Evolutionary conservation across 2,888 invertebrate genomes (phyloP), one percentile per base, ranked within the genome.

Genomic region (Achlya flavicornis): DNA sequence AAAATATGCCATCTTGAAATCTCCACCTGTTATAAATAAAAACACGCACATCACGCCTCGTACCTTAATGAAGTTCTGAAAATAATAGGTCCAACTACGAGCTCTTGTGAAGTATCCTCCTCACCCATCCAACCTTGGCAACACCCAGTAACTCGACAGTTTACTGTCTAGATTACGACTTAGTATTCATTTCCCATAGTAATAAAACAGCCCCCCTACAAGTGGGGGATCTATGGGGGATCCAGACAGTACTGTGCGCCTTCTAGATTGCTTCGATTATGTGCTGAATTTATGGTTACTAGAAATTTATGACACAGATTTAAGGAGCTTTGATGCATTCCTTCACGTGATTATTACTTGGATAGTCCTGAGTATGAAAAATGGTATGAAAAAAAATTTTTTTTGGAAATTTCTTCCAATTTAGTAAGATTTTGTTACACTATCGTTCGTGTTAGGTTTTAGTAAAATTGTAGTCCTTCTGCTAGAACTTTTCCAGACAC

Each of bases 241-340:
- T 53, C 19, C 53, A 53, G 16, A 53, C 19, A 10, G 53, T 19
- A 19, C 53, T 41, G 12, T 12, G 41, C 41, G 41, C 41, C n/a
- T 53, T 53, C 53, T 53, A 53, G 19, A 53, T 53, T 53, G 53
- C 53, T 53, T 53, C 53, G 53, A 53, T 19, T 53, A 53, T 53
- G 53, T 19, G 19, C 19, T 10, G 53, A 19, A 53, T 53, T 53
- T 53, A 53, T 53, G 19, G 53, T 41, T 12, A 19, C 53, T 53
- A 53, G 16, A 53, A 26, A 19, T 53, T 53, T 53, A 53, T 53
- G 19, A 19, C 19, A 2, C 10, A 19, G 19, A 53, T n/a, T 53
- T 53, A 53, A 53, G 10, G 10, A 53, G 53, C 19, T 53, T 53
- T 7, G 53, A 7, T 41, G 41, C 41, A 41, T 41, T 41, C 3